phyloP scores from a whole-genome alignment of 2,113 vertebrate species.

The Cacatua alba region DNA sequence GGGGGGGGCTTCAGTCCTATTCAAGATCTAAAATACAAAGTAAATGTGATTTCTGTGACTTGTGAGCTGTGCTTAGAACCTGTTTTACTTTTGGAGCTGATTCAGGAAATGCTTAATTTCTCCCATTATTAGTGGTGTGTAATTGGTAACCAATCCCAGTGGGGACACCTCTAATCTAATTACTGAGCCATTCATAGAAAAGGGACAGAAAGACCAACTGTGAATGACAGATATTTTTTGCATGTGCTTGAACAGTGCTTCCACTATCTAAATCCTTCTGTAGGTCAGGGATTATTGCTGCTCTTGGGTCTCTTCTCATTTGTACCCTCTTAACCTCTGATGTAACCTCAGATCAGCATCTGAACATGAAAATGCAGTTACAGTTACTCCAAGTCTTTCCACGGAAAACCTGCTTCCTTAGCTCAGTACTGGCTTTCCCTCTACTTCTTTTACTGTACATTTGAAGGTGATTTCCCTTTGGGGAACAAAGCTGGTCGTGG shows the following conservation, averaged over 20 bases:
- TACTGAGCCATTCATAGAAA: background rate
- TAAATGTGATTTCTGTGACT: background rate
- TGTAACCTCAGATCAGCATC: background rate
- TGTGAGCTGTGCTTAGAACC: background rate
- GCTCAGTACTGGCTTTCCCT: background rate
- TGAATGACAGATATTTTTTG: background rate
- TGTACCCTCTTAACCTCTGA: background rate
- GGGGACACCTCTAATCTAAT: background rate
- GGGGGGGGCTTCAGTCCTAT: background rate
- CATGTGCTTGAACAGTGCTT: background rate
- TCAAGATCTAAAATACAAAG: background rate
- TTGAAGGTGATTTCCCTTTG: background rate
- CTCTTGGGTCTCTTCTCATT: background rate
- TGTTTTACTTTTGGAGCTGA: background rate
- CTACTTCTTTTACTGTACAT: rapidly evolving
- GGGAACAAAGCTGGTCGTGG: background rate
- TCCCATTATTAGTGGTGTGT: background rate
- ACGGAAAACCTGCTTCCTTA: background rate
- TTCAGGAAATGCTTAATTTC: background rate
- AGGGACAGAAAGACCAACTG: background rate
- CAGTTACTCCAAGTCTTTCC: background rate
- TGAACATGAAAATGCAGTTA: background rate
- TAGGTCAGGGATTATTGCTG: background rate
- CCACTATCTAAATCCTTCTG: background rate
- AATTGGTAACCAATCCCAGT: background rate